Conservation (phyloP, 2,797 vertebrate genomes). For the Gymnodraco acuticeps region DNA sequence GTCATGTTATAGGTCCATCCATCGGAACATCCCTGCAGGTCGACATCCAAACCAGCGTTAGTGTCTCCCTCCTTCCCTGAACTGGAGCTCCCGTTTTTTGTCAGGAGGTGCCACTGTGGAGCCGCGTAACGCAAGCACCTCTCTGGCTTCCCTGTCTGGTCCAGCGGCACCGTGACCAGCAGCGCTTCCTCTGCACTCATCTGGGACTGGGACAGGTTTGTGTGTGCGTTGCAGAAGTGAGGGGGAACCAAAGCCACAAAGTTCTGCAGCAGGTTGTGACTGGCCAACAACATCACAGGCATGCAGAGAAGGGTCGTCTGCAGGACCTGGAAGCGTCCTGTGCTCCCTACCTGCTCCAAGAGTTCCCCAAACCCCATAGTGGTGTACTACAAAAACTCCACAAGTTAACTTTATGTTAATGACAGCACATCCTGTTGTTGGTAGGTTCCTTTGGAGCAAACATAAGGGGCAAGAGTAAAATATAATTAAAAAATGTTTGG, state of each 20-base stretch:
- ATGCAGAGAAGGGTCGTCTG: conserved; percentile 83
- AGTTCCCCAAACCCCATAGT: conserved; percentile 89
- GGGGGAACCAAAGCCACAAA: conserved; percentile 83
- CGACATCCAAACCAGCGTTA: not conserved
- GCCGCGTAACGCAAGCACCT: conserved; percentile 81
- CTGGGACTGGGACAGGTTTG: conserved; percentile 58
- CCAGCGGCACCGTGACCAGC: conserved; percentile 78
- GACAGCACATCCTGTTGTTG: not conserved
- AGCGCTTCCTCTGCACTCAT: conserved; percentile 58
- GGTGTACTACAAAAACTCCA: not conserved
- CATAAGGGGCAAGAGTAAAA: not conserved
- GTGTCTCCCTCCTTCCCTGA: not conserved
- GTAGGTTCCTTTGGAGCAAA: conserved; percentile 13
- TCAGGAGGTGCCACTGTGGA: conserved; percentile 86
- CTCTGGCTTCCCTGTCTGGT: conserved; percentile 69
- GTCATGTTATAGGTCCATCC: conserved; percentile 89
- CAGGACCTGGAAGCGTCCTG: conserved; percentile 90
- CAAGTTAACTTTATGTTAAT: not conserved
- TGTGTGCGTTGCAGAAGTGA: conserved; percentile 82
- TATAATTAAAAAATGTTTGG: not conserved
- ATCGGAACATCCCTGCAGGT: conserved; percentile 83
- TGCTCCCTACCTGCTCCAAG: conserved; percentile 87
- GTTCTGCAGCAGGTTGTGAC: conserved; percentile 94
- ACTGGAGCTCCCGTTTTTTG: conserved; percentile 65
- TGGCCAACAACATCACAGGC: conserved; percentile 89